Conservation (phyloP, 2,113 vertebrate genomes). For the Empidonax alnorum region DNA sequence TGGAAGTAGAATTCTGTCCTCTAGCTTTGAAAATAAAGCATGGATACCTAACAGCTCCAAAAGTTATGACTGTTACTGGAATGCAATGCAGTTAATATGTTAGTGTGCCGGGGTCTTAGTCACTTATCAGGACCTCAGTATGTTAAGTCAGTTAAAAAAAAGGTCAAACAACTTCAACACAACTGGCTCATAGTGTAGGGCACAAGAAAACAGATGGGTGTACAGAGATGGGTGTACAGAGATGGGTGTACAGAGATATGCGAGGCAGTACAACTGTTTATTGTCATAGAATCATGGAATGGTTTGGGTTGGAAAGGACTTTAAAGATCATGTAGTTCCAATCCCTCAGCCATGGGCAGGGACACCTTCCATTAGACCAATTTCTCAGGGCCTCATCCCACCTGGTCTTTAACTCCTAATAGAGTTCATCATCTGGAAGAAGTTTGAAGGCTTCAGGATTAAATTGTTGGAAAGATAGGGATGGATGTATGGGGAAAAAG, state of each 20-base stretch:
- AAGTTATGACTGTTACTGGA: background rate
- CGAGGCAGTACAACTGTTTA: background rate
- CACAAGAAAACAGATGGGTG: background rate
- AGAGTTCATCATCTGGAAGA: background rate
- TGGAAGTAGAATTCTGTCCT: background rate
- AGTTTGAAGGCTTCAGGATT: background rate
- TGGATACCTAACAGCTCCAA: background rate
- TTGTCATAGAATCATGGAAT: background rate
- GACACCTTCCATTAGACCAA: background rate
- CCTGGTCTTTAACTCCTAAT: background rate
- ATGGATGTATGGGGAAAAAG: background rate
- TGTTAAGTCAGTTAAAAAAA: background rate
- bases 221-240: no score
- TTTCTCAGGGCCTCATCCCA: fast-evolving
- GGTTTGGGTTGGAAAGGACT: fast-evolving
- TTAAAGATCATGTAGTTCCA: background rate
- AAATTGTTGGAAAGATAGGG: background rate
- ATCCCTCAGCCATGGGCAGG: fast-evolving
- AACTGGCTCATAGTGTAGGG: background rate
- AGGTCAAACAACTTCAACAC: background rate
- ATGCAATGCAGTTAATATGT: background rate
- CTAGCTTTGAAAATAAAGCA: background rate
- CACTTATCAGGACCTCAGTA: background rate
- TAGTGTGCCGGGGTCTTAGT: background rate
- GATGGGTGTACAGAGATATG: background rate